Conservation (phyloP, 2,888 invertebrate genomes). For the Drosophila prolongata region DNA sequence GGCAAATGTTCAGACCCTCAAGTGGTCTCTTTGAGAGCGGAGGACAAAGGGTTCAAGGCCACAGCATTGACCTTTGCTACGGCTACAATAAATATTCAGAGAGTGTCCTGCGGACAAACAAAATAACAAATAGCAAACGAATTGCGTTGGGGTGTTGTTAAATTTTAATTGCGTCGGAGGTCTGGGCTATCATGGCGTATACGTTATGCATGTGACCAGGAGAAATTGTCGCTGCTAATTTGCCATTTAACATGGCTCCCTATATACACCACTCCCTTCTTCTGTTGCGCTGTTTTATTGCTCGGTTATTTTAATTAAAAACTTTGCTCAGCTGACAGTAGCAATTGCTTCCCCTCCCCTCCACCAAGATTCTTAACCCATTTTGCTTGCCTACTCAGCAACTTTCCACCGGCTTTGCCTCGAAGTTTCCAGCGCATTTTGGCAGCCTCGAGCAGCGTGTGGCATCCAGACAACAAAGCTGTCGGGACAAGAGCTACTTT, state of each 20-base stretch:
- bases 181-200: conserved; percentile 44
- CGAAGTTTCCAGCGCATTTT: conserved; percentile 47
- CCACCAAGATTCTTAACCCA: neutral
- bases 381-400: conserved; percentile 11
- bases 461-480: conserved; percentile 64
- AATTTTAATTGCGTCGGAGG: conserved; percentile 68
- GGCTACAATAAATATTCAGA: conserved; percentile 48
- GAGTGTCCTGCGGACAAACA: conserved; percentile 4
- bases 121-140: conserved; percentile 38
- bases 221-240: conserved; percentile 66
- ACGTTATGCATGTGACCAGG: conserved; percentile 41
- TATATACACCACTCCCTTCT: neutral
- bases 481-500: conserved; percentile 69
- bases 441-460: conserved; percentile 30
- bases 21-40: conserved; percentile 8
- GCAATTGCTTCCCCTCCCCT: conserved; percentile 50
- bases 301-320: conserved; percentile 79
- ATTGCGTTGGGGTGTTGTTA: conserved; percentile 49
- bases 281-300: conserved; percentile 70
- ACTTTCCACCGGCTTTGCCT: conserved; percentile 7
- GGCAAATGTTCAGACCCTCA: conserved; percentile 21
- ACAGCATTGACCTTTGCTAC: conserved; percentile 47
- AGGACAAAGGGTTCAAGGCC: conserved; percentile 57
- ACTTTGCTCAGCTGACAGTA: conserved; percentile 69
- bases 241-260: conserved; percentile 17